phyloP scores from a whole-genome alignment of 2,888 invertebrate genomes.

The Ypsolopha scabrella region DNA sequence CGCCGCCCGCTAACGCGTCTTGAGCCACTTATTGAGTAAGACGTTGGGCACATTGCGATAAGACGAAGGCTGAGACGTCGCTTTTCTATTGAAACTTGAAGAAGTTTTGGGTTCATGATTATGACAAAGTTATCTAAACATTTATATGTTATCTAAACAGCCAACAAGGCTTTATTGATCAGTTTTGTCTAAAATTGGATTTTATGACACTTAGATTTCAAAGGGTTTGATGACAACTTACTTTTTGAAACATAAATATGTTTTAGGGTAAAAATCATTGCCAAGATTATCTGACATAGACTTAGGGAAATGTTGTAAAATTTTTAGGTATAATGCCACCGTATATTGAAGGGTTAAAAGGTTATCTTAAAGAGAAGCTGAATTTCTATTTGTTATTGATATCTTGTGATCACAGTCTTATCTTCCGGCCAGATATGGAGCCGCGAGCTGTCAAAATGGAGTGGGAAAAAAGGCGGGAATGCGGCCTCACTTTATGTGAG shows the following conservation, averaged over 20 bases:
- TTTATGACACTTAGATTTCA: no score
- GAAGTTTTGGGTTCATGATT: background rate
- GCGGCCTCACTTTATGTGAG: slow-evolving; percentile 69
- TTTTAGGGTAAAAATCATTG: no score
- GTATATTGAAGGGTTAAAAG: background rate
- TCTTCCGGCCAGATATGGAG: slow-evolving; percentile 67
- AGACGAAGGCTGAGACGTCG: background rate
- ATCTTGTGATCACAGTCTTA: slow-evolving; percentile 59
- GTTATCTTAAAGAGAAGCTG: background rate
- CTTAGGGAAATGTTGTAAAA: background rate
- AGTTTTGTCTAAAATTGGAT: no score
- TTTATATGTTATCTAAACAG: no score
- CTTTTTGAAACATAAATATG: no score
- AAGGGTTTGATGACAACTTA: no score
- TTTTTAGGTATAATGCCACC: background rate
- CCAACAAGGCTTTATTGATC: no score
- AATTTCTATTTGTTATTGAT: background rate
- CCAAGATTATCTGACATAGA: no score
- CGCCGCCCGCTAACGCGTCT: slow-evolving; percentile 63
- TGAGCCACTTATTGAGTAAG: slow-evolving; percentile 68
- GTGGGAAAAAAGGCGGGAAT: slow-evolving; percentile 73
- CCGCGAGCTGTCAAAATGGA: slow-evolving; percentile 71
- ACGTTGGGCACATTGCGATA: slow-evolving; percentile 48
- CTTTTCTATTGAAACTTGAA: background rate
- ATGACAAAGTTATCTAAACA: background rate